Conservation (phyloP, 1,140 invertebrate genomes). For the Trachymyrmex cornetzi region DNA sequence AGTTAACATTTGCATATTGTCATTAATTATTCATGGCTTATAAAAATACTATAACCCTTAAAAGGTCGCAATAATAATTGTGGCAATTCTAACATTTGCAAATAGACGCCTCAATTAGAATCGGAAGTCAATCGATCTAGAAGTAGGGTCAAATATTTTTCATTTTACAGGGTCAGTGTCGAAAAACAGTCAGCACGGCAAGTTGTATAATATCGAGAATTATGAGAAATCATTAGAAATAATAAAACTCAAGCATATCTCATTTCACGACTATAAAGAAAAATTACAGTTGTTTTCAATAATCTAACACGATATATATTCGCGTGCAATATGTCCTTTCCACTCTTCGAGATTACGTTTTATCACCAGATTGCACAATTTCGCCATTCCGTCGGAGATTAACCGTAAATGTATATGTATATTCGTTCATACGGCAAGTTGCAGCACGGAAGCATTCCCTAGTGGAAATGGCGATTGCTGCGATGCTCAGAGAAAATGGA, state of each 20-base stretch:
- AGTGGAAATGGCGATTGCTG: slow-evolving; percentile 45
- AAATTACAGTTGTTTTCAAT: slow-evolving; percentile 2
- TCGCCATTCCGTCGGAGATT: slow-evolving; percentile 47
- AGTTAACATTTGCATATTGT: slow-evolving; percentile 38
- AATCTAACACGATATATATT: background rate
- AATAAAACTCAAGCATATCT: background rate
- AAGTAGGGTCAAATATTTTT: background rate
- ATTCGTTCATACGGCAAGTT: slow-evolving; percentile 27
- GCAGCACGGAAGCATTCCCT: slow-evolving; percentile 64
- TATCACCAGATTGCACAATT: slow-evolving; percentile 60
- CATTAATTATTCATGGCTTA: slow-evolving; percentile 31
- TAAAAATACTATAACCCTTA: slow-evolving; percentile 9
- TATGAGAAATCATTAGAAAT: background rate
- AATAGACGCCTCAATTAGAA: background rate
- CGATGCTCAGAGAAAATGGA: slow-evolving; percentile 69
- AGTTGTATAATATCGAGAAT: background rate
- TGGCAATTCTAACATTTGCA: background rate
- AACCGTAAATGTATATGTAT: background rate
- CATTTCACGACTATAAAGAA: background rate
- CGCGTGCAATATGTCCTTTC: background rate
- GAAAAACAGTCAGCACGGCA: background rate
- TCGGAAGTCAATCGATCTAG: background rate
- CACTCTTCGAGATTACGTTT: slow-evolving; percentile 24
- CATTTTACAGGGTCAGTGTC: background rate
- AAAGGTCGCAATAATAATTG: background rate